Conservation (phyloP, 2,797 vertebrate species). For the Anolis apletophallus region DNA sequence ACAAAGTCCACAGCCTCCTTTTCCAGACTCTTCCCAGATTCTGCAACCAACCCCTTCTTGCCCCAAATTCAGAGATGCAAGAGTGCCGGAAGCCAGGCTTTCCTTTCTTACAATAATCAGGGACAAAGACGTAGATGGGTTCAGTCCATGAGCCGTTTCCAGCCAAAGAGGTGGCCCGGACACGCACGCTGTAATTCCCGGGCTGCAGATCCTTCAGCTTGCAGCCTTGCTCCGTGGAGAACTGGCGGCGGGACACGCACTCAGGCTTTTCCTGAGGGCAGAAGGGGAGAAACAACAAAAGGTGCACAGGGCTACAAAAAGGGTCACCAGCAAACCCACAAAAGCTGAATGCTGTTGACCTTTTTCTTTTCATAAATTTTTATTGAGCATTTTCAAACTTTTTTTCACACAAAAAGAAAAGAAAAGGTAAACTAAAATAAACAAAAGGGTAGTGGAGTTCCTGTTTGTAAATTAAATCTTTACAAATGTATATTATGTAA, state of each 20-base stretch:
- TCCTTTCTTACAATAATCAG: conserved; percentile 86
- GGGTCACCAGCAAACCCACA: background rate
- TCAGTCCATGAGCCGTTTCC: conserved; percentile 96
- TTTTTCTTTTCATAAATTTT: too few relatives aligned
- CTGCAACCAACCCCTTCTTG: background rate
- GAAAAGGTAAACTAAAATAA: too few relatives aligned
- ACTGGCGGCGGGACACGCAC: conserved; percentile 91
- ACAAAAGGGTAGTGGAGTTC: too few relatives aligned
- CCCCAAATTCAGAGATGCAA: too few relatives aligned
- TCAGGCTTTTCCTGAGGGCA: conserved; percentile 80
- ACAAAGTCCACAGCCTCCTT: background rate
- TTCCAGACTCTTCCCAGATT: background rate
- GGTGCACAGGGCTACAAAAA: background rate
- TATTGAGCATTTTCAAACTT: too few relatives aligned
- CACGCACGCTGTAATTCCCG: conserved; percentile 92
- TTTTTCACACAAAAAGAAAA: too few relatives aligned
- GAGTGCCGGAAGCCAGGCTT: background rate
- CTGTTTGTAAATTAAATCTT: too few relatives aligned
- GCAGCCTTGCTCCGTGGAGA: conserved; percentile 82
- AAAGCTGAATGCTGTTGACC: too few relatives aligned
- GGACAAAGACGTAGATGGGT: conserved; percentile 87
- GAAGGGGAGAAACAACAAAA: too few relatives aligned
- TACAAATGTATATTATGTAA: too few relatives aligned
- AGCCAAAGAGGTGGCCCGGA: conserved; percentile 94
- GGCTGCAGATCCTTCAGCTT: conserved; percentile 86